phyloP scores from a whole-genome alignment of 2,797 vertebrate genomes.

The Lagocephalus sceleratus region DNA sequence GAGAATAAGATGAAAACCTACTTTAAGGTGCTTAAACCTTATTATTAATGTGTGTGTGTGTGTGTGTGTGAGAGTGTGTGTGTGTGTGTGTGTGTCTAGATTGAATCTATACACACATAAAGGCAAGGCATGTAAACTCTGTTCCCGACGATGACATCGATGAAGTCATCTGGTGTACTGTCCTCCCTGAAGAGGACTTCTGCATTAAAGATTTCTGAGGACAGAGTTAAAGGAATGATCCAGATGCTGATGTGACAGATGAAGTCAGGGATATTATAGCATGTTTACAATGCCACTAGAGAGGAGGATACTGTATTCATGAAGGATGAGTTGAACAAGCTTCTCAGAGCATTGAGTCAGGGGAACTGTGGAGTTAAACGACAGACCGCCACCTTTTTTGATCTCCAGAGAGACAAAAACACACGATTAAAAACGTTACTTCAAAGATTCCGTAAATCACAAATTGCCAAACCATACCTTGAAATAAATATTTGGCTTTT shows the following conservation, averaged over 20 bases:
- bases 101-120: conserved; percentile 94
- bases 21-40: background rate
- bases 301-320: conserved; percentile 97
- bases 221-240: conserved; percentile 53
- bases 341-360: conserved; percentile 97
- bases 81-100: too few relatives aligned
- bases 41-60: too few relatives aligned
- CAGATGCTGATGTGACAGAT: background rate
- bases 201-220: conserved; percentile 96
- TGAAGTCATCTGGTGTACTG: conserved; percentile 94
- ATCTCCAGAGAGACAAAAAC: conserved; percentile 73
- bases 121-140: conserved; percentile 98
- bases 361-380: conserved; percentile 95
- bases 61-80: too few relatives aligned
- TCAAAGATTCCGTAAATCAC: background rate
- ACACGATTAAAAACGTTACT: background rate
- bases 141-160: conserved; percentile 96
- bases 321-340: conserved; percentile 95
- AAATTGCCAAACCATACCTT: conserved; percentile 78
- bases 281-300: background rate
- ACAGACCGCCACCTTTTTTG: conserved; percentile 97
- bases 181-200: conserved; percentile 98
- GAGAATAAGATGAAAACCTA: background rate
- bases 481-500: conserved; percentile 99
- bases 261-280: background rate